Conservation (phyloP, 2,888 invertebrate species). For the Erpobdella octoculata region DNA sequence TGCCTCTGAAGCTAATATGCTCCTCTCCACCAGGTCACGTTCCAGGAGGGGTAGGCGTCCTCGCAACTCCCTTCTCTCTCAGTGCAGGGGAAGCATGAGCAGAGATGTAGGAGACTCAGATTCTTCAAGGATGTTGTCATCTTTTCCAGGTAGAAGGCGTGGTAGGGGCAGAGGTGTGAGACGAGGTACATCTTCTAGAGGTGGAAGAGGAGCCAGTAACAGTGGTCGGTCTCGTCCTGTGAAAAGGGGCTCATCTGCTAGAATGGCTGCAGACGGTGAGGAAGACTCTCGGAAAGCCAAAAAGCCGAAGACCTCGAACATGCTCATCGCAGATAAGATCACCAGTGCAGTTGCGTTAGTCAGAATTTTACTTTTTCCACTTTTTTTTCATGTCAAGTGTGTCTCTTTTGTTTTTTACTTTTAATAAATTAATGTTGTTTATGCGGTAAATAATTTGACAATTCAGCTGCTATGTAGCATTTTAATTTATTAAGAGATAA, state of each 20-base stretch:
- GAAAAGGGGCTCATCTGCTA: background rate
- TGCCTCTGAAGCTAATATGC: background rate
- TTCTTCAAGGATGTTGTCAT: background rate
- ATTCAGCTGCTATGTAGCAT: too few species aligned
- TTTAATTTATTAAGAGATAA: too few species aligned
- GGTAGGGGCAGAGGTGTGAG: conserved; percentile 7
- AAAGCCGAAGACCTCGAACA: conserved; percentile 2
- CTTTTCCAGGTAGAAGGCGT: background rate
- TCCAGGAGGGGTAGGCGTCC: background rate
- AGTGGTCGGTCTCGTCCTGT: background rate
- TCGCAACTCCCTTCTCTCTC: background rate
- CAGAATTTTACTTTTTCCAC: background rate
- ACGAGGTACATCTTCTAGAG: background rate
- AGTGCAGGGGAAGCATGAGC: background rate
- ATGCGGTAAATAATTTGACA: too few species aligned
- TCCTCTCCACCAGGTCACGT: background rate
- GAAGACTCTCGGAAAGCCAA: background rate
- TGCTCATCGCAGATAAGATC: conserved; percentile 14
- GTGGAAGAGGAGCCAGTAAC: background rate
- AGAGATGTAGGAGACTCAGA: background rate
- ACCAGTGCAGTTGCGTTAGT: background rate
- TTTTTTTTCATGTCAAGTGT: too few species aligned
- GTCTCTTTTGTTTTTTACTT: too few species aligned
- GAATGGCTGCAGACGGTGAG: background rate
- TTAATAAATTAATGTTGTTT: too few species aligned